These are phyloP conservation scores for Littorina saxatilis DNA, from an alignment of 1,140 invertebrate genomes.

Conservation along the genomic window DNA sequence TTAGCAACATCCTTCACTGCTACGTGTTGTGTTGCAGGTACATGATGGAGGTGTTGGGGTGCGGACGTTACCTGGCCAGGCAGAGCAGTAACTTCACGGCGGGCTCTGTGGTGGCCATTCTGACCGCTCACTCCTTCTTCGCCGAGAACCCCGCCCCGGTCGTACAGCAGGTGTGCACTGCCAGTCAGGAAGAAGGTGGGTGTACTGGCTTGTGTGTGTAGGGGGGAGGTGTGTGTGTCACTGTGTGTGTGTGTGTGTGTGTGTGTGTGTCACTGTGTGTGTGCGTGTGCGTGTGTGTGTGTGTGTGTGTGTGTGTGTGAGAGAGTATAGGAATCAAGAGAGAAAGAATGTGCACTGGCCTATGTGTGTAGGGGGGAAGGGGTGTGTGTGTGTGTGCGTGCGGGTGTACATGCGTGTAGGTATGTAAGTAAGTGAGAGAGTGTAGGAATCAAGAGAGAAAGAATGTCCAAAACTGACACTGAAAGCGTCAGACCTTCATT, in stretches of 20 bases:
- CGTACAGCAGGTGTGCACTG: constrained; percentile 50
- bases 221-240: neutral
- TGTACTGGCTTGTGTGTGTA: no score
- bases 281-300: neutral
- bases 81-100: constrained; percentile 72
- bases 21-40: constrained; percentile 75
- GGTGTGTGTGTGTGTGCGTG: no score
- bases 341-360: no score
- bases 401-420: no score
- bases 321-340: no score
- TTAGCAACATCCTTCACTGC: no score
- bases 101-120: constrained; percentile 54
- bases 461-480: no score
- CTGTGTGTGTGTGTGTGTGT: neutral
- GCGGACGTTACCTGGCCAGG: constrained; percentile 82
- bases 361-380: no score
- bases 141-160: constrained; percentile 33
- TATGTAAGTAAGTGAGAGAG: no score
- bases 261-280: neutral
- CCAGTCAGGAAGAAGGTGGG: constrained; percentile 59
- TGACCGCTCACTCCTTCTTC: constrained; percentile 43
- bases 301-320: neutral
- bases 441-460: no score
- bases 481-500: no score
- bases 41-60: constrained; percentile 84